Evolutionary conservation across 2,888 invertebrate species (phyloP), one percentile per base, ranked within the genome.

Genomic region (Acrobeloides nanus): DNA sequence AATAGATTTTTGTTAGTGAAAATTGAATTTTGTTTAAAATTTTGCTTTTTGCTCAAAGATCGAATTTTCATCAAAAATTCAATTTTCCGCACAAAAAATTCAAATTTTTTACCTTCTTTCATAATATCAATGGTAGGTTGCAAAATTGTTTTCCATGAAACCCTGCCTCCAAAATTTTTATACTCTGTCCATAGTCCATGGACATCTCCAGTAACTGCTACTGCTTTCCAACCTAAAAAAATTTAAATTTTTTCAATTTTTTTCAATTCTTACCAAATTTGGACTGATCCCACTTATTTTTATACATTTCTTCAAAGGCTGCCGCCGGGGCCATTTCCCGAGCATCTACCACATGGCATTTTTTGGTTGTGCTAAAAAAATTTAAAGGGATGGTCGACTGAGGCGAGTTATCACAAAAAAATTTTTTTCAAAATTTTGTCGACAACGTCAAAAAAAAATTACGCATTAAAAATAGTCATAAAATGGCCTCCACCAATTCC

Each of bases 401-500:
- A 5, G 18, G 35, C 20, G 45, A 18, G 7, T 23, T 24, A 15
- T 32, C n/a, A 33, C 24, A 41, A 47, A 10, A 18, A 25, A 21
- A 5, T 8, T 32, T 20, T 24, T 25, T 5, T 17, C 18, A 52
- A 27, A 42, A 7, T 20, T 53, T 39, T 2, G 4, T 5, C 17
- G 8, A 39, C 7, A n/a, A 27, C 8, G 29, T 10, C 10, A 8
- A 17, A 4, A 4, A 12, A 21, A n/a, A 45, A 55, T 48, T 12
- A 60, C 54, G 60, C 59, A 49, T 83, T 82, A 78, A 87, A 89
- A 48, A 87, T 81, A 1, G 85, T 85, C 75, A 86, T 83, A 35
- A 88, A 77, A 75, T 89, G 89, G 8, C 89, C 89, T 34, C 90
- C 89, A 3, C 89, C 89, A 4, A 89, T 76, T 0, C 89, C 89